phyloP scores from a whole-genome alignment of 2,113 vertebrate genomes.

The Rhodinocichla rosea region DNA sequence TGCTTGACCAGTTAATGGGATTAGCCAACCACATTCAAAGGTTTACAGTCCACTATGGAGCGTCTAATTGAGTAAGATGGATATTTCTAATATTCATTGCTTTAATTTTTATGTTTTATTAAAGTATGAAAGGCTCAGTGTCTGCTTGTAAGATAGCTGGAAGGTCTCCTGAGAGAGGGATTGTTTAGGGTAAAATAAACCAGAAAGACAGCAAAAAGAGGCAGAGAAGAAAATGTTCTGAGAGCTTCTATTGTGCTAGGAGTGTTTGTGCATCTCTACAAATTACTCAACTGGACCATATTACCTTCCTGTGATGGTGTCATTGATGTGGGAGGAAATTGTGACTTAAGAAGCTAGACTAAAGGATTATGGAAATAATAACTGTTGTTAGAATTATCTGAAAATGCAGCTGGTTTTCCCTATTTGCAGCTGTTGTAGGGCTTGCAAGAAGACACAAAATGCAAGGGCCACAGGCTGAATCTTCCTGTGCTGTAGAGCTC shows the following conservation, averaged over 20 bases:
- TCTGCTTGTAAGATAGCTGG: slow-evolving; percentile 5
- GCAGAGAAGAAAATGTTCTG: not conserved
- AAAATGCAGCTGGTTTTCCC: not conserved
- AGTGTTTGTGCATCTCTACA: not conserved
- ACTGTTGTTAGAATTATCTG: not conserved
- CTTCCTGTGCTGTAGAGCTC: not conserved
- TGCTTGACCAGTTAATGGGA: slow-evolving; percentile 49
- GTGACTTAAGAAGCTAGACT: not conserved
- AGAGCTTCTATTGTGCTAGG: not conserved
- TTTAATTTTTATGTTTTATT: slow-evolving; percentile 60
- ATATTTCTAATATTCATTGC: slow-evolving; percentile 56
- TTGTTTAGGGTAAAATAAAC: slow-evolving; percentile 35
- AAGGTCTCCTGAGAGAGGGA: not conserved
- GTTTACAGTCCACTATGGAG: not conserved
- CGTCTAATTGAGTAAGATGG: slow-evolving; percentile 27
- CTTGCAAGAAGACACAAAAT: not conserved
- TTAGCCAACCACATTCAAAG: slow-evolving; percentile 26
- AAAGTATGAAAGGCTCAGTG: not conserved
- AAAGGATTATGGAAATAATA: not conserved
- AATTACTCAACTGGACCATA: not conserved
- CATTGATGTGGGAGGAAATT: not conserved
- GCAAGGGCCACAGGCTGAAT: not conserved
- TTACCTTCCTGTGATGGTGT: not conserved
- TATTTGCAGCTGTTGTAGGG: not conserved
- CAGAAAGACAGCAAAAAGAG: not conserved